phyloP scores from a whole-genome alignment of 2,888 invertebrate species.

The Iselma pallidipennis region DNA sequence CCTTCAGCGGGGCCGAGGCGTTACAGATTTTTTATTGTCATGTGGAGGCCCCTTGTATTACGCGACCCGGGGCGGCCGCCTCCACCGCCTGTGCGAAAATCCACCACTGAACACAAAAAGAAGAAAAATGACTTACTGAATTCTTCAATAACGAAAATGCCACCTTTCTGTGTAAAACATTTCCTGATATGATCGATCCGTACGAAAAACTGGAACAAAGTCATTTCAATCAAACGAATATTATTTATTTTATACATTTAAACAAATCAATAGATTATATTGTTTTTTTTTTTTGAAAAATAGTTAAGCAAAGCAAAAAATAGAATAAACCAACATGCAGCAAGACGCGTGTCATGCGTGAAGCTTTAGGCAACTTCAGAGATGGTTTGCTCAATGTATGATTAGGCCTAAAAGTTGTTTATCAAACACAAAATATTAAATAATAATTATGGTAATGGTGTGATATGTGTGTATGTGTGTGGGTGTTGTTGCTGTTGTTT shows the following conservation, averaged over 20 bases:
- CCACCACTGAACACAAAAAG: background rate
- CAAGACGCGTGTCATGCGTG: conserved; percentile 42
- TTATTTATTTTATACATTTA: background rate
- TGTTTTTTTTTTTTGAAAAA: background rate
- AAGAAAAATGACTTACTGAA: conserved; percentile 81
- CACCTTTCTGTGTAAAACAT: conserved; percentile 99
- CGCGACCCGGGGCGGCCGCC: background rate
- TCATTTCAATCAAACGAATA: background rate
- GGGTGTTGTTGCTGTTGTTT: too few relatives aligned
- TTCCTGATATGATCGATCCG: conserved; percentile 98
- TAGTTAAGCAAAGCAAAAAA: conserved; percentile 23
- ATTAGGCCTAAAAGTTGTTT: too few relatives aligned
- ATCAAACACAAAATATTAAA: conserved; percentile 37
- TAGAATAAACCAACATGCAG: conserved; percentile 20
- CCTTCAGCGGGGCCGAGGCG: too few relatives aligned
- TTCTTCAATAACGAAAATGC: conserved; percentile 99
- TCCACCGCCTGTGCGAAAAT: background rate
- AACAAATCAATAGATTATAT: background rate
- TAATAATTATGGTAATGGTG: conserved; percentile 33
- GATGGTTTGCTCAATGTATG: conserved; percentile 60
- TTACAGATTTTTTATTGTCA: background rate
- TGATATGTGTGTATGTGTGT: conserved; percentile 41
- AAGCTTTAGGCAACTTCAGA: conserved; percentile 62
- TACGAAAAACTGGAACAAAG: conserved; percentile 94
- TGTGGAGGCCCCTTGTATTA: background rate